These are phyloP conservation scores for Hymenochirus boettgeri DNA, from an alignment of 2,113 vertebrate species.

Conservation along the genomic window DNA sequence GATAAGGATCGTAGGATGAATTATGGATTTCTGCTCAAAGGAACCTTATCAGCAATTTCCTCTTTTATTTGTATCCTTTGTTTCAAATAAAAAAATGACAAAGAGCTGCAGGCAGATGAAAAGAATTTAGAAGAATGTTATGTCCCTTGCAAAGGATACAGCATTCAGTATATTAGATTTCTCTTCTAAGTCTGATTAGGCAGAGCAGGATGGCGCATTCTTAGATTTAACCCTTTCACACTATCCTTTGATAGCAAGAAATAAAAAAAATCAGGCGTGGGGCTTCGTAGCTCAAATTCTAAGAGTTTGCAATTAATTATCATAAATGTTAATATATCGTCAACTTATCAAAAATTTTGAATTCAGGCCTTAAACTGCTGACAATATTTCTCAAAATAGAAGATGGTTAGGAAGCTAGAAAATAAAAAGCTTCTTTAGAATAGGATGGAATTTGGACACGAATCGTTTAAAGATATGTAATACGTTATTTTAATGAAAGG, in stretches of 20 bases:
- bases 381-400: no score
- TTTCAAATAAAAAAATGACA: conserved; percentile 45
- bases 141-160: conserved; percentile 32
- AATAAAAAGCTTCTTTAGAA: no score
- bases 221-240: neutral
- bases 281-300: no score
- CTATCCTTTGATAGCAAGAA: neutral
- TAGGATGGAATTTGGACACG: no score
- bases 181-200: conserved; percentile 13
- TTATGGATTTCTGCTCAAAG: conserved; percentile 43
- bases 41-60: conserved; percentile 44
- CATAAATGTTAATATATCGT: no score
- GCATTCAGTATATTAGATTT: conserved; percentile 32
- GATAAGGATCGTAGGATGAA: conserved; percentile 43
- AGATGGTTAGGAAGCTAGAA: no score
- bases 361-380: no score
- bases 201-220: conserved; percentile 8
- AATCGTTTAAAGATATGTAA: no score
- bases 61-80: conserved; percentile 44
- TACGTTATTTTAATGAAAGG: no score
- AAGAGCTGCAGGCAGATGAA: conserved; percentile 34
- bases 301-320: no score
- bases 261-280: no score
- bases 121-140: conserved; percentile 37
- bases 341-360: no score